Evolutionary conservation across 2,888 invertebrate genomes (phyloP).

Genomic region (Drosophila setosimentum): DNA sequence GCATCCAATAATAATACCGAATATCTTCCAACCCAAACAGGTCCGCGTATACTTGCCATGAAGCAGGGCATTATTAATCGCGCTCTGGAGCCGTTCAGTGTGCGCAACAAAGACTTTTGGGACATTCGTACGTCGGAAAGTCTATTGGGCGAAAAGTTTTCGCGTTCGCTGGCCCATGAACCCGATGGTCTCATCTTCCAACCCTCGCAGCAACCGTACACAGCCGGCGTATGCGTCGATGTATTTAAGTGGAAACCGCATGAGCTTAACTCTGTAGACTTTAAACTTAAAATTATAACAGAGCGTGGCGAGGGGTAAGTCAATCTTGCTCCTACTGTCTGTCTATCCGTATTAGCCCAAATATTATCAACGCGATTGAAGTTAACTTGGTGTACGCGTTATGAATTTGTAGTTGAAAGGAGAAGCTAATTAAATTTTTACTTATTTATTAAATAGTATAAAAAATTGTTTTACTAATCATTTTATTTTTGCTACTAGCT

Average conservation of each 20-base stretch:
- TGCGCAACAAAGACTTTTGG: conserved; percentile 97
- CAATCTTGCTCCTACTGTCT: not conserved
- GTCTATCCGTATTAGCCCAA: not conserved
- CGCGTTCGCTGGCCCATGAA: conserved; percentile 94
- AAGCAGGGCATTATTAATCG: conserved; percentile 90
- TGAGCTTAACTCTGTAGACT: conserved; percentile 97
- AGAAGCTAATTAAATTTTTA: not conserved
- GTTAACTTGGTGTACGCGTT: not conserved
- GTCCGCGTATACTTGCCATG: conserved; percentile 90
- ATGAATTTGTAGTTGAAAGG: not conserved
- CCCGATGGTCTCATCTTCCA: conserved; percentile 99
- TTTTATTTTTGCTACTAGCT: conserved; percentile 85
- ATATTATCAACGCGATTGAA: not conserved
- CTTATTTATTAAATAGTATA: not conserved
- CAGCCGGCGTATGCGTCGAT: conserved; percentile 91
- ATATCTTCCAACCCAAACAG: conserved; percentile 11
- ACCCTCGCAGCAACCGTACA: conserved; percentile 94
- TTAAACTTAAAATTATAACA: conserved; percentile 92
- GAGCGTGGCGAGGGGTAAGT: conserved; percentile 91
- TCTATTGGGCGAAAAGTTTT: conserved; percentile 93
- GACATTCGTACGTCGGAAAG: conserved; percentile 90
- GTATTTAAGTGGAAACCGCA: conserved; percentile 99
- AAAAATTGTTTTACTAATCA: not conserved
- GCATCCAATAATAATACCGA: not conserved
- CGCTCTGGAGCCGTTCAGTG: conserved; percentile 94